Percentiles rank a stretch among this genome's conserved stretches.
Evolutionary conservation across 2,113 vertebrate genomes (phyloP).

Genomic region (Ictidomys tridecemlineatus): DNA sequence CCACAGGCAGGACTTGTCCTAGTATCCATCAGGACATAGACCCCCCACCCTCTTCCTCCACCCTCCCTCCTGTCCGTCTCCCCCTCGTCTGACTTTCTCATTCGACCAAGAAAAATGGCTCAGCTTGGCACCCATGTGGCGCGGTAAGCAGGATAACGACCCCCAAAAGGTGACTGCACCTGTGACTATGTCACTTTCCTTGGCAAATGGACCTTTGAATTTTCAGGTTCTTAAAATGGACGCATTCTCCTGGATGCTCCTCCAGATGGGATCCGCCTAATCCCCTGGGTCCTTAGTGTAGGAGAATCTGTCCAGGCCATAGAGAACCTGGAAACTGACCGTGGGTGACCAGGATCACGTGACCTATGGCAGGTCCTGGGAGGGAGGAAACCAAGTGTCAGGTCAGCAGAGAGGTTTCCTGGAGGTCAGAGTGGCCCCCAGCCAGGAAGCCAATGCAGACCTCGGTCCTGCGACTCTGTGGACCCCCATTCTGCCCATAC

Average conservation of each 20-base stretch:
- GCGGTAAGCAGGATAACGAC: not conserved
- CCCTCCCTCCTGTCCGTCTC: rapidly evolving
- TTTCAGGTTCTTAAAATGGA: not conserved
- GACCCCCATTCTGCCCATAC: not conserved
- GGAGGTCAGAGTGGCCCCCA: not conserved
- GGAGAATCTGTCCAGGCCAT: not conserved
- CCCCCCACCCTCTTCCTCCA: rapidly evolving
- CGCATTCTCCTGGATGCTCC: not conserved
- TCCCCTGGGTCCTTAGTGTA: not conserved
- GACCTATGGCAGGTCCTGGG: not conserved
- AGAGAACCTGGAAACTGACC: not conserved
- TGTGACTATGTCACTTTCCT: not conserved
- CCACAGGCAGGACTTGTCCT: not conserved
- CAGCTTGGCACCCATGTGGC: not conserved
- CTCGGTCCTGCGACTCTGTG: rapidly evolving
- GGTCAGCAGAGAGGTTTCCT: not conserved
- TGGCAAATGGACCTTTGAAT: not conserved
- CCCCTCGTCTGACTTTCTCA: not conserved
- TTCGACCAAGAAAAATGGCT: not conserved
- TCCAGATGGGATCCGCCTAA: not conserved
- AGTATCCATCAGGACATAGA: not conserved
- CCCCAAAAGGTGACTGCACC: not conserved
- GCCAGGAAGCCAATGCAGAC: not conserved
- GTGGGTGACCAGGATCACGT: rapidly evolving
- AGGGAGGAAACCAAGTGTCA: rapidly evolving